Evolutionary conservation across 2,113 vertebrate genomes (phyloP).

Genomic region (Phylloscopus trochilus): DNA sequence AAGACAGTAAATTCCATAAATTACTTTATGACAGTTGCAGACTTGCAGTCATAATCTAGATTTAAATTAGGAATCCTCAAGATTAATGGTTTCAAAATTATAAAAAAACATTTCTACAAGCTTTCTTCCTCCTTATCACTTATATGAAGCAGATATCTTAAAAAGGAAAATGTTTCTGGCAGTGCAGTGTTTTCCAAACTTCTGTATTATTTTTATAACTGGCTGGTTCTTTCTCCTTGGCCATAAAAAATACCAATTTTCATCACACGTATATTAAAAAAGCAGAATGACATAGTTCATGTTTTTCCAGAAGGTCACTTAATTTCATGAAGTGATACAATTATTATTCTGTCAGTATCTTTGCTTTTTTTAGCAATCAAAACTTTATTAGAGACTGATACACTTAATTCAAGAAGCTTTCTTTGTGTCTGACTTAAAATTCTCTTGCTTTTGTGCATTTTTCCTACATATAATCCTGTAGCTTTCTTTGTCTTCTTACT

Average conservation of each 20-base stretch:
- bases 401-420: neutral
- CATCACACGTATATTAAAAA: neutral
- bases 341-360: neutral
- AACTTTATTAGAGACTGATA: accelerated
- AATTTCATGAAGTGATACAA: neutral
- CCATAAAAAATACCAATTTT: neutral
- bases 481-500: neutral
- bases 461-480: neutral
- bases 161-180: neutral
- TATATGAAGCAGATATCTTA: neutral
- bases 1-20: neutral
- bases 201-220: neutral
- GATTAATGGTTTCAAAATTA: neutral
- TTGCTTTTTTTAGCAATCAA: neutral
- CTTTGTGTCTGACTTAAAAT: neutral
- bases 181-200: neutral
- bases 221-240: neutral
- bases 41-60: neutral
- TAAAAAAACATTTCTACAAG: neutral
- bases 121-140: neutral
- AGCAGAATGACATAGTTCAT: neutral
- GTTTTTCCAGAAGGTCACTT: neutral
- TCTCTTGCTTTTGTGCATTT: neutral
- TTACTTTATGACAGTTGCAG: accelerated
- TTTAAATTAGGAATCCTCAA: neutral